These are phyloP conservation scores for Pseudomyrmex sp. DNA, from an alignment of 1,140 invertebrate species.

Conservation along the genomic window DNA sequence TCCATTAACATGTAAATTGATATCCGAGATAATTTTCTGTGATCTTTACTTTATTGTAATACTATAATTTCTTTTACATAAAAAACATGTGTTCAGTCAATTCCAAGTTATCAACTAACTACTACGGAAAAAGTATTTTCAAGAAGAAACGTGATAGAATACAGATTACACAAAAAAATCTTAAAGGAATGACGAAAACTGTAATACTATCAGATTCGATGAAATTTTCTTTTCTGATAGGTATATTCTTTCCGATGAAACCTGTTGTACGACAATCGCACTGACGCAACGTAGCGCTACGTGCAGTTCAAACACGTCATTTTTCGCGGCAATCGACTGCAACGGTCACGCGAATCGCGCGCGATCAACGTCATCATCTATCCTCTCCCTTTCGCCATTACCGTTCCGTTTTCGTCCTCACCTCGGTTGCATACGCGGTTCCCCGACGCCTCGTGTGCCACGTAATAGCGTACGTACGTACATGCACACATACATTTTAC, in stretches of 20 bases:
- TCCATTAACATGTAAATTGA: too few relatives aligned
- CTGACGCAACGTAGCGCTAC: conserved; percentile 50
- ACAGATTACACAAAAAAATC: too few relatives aligned
- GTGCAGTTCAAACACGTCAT: conserved; percentile 44
- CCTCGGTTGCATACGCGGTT: conserved; percentile 27
- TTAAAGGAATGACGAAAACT: neutral
- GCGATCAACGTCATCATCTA: conserved; percentile 47
- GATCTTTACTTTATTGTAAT: too few relatives aligned
- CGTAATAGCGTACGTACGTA: conserved; percentile 16
- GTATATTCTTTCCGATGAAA: neutral
- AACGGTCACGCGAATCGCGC: conserved; percentile 48
- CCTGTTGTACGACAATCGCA: neutral
- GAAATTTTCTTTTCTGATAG: conserved; percentile 14
- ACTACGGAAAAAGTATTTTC: too few relatives aligned
- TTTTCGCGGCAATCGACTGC: conserved; percentile 55
- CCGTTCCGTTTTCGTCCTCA: conserved; percentile 68
- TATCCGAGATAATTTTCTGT: too few relatives aligned
- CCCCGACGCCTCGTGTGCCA: conserved; percentile 50
- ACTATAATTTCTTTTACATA: too few relatives aligned
- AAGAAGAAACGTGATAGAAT: too few relatives aligned
- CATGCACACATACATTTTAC: neutral
- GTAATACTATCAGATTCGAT: neutral
- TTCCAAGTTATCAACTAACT: too few relatives aligned
- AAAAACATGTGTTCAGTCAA: too few relatives aligned
- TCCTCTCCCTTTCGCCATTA: conserved; percentile 72